Base-by-base conservation (phyloP, 2,888 invertebrate genomes). In the Rutpela maculata region DNA sequence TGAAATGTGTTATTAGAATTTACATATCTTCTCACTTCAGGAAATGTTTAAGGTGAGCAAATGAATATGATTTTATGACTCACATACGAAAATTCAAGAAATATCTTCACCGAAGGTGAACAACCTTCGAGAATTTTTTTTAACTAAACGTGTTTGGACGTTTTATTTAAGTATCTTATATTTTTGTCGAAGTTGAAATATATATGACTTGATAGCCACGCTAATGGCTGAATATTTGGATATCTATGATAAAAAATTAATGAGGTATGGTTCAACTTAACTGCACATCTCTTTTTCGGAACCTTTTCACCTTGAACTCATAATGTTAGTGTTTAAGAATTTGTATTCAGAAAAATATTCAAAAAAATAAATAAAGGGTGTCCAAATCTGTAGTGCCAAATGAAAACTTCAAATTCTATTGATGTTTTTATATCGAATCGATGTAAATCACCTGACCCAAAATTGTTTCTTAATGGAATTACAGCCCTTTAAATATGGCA, bases 1-100 rank as follows among this genome's bases (percentile, higher is more conserved):
- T 50, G 50, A 50, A 50, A 50, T n/a, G 50, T 50, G 50, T 5
- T 50, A 50, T 15, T 15, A 43, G 43, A 43, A 43, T 43, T 4
- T n/a, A n/a, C 15, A 50, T 1, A 50, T 50, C 43, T 43, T 50
- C 50, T 50, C 50, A 50, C 50, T n/a, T 50, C 50, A 50, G 50
- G 50, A 50, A 50, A 50, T n/a, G 50, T 50, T n/a, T 50, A n/a
- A n/a, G 50, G 50, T n/a, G n/a, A n/a, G 50, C n/a, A 50, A 50
- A 15, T 50, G 50, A 50, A 50, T 50, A 50, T 50, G 50, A 50
- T n/a, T 50, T n/a, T 50, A n/a, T 50, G 50, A 50, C n/a, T 50
- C 50, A 50, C 50, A 50, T 50, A 50, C 50, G 50, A 50, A 50
- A 50, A 50, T 50, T 50, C 5, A 50, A 50, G 50, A n/a, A 43